Percentiles rank a stretch among this genome's conserved stretches.
These are phyloP conservation scores for Argyresthia albistria DNA, from an alignment of 2,888 invertebrate genomes.

Conservation along the genomic window DNA sequence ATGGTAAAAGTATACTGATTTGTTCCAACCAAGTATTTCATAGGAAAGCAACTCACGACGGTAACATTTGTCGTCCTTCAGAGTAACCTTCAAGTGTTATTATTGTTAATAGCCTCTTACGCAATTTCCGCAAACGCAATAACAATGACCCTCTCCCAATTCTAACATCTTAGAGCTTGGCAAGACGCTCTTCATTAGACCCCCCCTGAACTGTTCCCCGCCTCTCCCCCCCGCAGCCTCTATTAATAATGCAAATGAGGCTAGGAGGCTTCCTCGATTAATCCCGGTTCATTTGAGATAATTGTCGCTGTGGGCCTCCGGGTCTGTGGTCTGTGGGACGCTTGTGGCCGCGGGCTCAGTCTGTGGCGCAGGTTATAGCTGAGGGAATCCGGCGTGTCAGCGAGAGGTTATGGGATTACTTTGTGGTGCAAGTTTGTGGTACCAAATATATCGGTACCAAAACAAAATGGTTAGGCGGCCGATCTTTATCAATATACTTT, in stretches of 20 bases:
- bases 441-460: too few relatives aligned
- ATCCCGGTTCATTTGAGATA: slow-evolving; percentile 73
- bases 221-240: slow-evolving; percentile 45
- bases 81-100: too few relatives aligned
- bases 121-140: slow-evolving; percentile 27
- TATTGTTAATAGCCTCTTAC: too few relatives aligned
- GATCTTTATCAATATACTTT: too few relatives aligned
- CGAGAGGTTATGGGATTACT: not conserved
- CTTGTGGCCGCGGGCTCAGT: not conserved
- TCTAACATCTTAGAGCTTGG: slow-evolving; percentile 71
- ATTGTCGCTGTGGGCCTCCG: slow-evolving; percentile 57
- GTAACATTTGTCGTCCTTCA: too few relatives aligned
- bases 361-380: not conserved
- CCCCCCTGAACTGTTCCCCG: slow-evolving; percentile 24
- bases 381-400: too few relatives aligned
- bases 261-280: slow-evolving; percentile 70
- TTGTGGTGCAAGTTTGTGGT: not conserved
- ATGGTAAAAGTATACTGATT: too few relatives aligned
- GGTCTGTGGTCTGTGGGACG: slow-evolving; percentile 20
- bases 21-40: too few relatives aligned
- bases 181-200: slow-evolving; percentile 70
- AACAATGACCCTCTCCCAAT: slow-evolving; percentile 68
- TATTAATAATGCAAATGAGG: slow-evolving; percentile 73
- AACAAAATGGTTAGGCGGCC: too few relatives aligned
- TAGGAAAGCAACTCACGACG: too few relatives aligned